Conservation (phyloP, 2,888 invertebrate species). For the Apodemia zela region DNA sequence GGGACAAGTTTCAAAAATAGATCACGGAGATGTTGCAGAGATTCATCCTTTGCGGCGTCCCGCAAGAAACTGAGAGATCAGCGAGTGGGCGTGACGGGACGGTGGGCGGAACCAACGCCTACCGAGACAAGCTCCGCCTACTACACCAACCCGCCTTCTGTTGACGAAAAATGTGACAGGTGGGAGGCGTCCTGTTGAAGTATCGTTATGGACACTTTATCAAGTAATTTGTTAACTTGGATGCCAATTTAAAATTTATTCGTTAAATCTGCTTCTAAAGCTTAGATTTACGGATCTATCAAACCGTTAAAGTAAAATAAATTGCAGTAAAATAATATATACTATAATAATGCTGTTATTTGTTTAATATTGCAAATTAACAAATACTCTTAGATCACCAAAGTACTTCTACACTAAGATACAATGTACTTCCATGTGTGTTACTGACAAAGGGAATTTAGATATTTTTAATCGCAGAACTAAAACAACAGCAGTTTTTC, state of each 20-base stretch:
- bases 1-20: background rate
- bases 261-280: slow-evolving; percentile 26
- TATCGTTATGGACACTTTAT: slow-evolving; percentile 76
- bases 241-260: slow-evolving; percentile 67
- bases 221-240: slow-evolving; percentile 76
- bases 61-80: slow-evolving; percentile 64
- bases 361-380: background rate
- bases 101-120: slow-evolving; percentile 54
- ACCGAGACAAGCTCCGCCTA: slow-evolving; percentile 49
- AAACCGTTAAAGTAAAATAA: background rate
- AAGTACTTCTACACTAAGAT: too few species aligned
- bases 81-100: slow-evolving; percentile 59
- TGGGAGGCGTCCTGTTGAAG: slow-evolving; percentile 63
- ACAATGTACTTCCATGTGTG: too few species aligned
- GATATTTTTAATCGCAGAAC: too few species aligned
- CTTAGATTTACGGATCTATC: slow-evolving; percentile 11
- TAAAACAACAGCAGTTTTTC: too few species aligned
- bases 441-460: too few species aligned
- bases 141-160: slow-evolving; percentile 45
- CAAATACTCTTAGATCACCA: too few species aligned
- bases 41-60: slow-evolving; percentile 58
- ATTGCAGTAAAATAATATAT: too few species aligned
- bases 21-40: slow-evolving; percentile 30
- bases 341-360: background rate
- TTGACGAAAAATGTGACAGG: slow-evolving; percentile 66